These are phyloP conservation scores for Aeoliscus strigatus DNA, from an alignment of 2,797 vertebrate species.

Conservation along the genomic window DNA sequence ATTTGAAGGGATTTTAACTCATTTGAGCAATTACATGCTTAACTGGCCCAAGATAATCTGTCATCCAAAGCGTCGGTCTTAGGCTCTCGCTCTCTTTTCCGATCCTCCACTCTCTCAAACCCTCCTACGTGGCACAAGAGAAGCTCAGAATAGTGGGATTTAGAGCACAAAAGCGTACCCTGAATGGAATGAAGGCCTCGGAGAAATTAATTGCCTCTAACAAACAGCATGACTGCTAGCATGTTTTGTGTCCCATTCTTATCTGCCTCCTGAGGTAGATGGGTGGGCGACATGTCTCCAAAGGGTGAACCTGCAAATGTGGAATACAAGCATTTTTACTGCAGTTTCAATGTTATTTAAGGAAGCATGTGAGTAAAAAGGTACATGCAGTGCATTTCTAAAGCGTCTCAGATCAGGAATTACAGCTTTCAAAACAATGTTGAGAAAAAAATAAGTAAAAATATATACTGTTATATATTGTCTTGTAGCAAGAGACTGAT, in stretches of 20 bases:
- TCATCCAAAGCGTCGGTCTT: conserved; percentile 88
- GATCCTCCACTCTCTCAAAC: conserved; percentile 70
- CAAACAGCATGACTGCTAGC: conserved; percentile 99
- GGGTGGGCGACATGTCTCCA: conserved; percentile 70
- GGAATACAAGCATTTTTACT: conserved; percentile 32
- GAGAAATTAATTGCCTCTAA: conserved; percentile 99
- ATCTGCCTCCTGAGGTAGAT: conserved; percentile 86
- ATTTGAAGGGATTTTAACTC: conserved; percentile 99
- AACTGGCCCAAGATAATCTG: conserved; percentile 99
- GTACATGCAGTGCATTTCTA: no score
- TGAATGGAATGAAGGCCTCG: conserved; percentile 98
- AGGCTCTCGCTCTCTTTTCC: conserved; percentile 71
- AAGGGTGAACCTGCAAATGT: conserved; percentile 55
- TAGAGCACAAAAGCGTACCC: conserved; percentile 94
- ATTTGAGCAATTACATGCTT: conserved; percentile 99
- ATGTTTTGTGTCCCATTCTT: conserved; percentile 93
- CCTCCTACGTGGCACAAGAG: conserved; percentile 90
- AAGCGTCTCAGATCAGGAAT: no score
- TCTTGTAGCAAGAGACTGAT: no score
- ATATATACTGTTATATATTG: no score
- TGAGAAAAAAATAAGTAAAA: no score
- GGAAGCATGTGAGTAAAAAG: conserved; percentile 11
- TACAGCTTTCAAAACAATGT: no score
- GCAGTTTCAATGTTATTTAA: conserved; percentile 27
- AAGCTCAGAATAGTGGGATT: conserved; percentile 96